Conservation (phyloP, 2,797 vertebrate species). For the Simalia tracyae region DNA sequence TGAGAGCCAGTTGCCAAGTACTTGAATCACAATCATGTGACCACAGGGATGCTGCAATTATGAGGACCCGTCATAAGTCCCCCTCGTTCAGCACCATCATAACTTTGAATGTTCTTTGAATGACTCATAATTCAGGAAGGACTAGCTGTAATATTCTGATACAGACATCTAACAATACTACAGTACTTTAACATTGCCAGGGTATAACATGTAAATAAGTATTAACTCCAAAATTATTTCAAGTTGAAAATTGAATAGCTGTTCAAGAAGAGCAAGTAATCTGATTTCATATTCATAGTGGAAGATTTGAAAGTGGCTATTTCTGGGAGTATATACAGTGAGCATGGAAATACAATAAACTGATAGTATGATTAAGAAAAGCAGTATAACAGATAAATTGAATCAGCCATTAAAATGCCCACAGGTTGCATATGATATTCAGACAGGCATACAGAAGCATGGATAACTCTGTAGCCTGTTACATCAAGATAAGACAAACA, state of each 20-base stretch:
- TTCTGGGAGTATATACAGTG: not conserved
- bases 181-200: too few relatives aligned
- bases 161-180: not conserved
- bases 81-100: not conserved
- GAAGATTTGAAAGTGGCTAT: not conserved
- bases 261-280: not conserved
- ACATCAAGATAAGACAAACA: not conserved
- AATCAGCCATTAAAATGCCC: not conserved
- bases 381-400: not conserved
- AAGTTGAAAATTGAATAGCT: not conserved
- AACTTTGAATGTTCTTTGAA: not conserved
- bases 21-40: not conserved
- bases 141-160: too few relatives aligned
- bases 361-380: not conserved
- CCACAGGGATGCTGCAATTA: not conserved
- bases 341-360: not conserved
- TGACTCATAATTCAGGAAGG: too few relatives aligned
- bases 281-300: not conserved
- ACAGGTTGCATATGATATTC: not conserved
- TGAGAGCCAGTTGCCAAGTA: not conserved
- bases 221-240: not conserved
- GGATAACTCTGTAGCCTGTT: not conserved
- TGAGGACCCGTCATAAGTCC: not conserved
- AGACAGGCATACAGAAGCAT: not conserved
- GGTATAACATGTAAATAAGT: not conserved